Evolutionary conservation across 92 coral and sea anemone species (phyloP), one percentile per base, ranked within the genome.

Genomic region (Zoanthus sociatus): DNA sequence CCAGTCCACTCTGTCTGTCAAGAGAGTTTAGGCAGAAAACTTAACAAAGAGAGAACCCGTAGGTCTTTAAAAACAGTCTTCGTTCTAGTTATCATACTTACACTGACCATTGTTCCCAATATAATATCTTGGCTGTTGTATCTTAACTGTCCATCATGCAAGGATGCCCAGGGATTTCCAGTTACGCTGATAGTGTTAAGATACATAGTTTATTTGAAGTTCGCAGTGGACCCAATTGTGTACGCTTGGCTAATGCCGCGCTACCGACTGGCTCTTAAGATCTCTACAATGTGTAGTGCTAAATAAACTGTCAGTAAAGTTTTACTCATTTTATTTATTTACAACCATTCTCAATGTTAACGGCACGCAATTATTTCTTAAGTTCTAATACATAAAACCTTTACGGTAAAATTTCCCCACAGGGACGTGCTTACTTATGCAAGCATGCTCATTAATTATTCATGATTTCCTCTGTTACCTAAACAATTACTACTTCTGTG

Each of bases 191-290:
- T 44, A 5, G 31, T 79, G 1, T 78, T 78, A 48, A n/a, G 84
- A 33, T 79, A 79, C 30, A 18, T 79, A 5, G 56, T n/a, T 9
- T 79, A 79, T 12, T 73, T 79, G n/a, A 79, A 79, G 56, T 79
- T 79, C 30, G 71, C 72, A 13, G 13, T 79, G 53, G 84, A 79
- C 44, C 84, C 84, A 11, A 44, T 79, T 21, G 58, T 79, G 1
- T 79, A 42, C 61, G 73, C 73, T 4, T 79, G 84, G 84, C 16
- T 67, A 58, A 79, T 79, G 84, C 73, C 73, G 45, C 84, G 84
- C 20, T 79, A 79, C 56, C 44, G 74, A 48, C n/a, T 17, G 64
- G 84, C 73, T 10, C 53, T 79, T 0, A 63, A 37, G 37, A 79
- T 61, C 73, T 55, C 84, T 18, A 47, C 12, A 55, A 79, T 5